A percentile compares a stretch with the other conserved stretches of the same genome.
Evolutionary conservation across 2,797 vertebrate species (phyloP).

Genomic region (Atherinosoma microstoma): DNA sequence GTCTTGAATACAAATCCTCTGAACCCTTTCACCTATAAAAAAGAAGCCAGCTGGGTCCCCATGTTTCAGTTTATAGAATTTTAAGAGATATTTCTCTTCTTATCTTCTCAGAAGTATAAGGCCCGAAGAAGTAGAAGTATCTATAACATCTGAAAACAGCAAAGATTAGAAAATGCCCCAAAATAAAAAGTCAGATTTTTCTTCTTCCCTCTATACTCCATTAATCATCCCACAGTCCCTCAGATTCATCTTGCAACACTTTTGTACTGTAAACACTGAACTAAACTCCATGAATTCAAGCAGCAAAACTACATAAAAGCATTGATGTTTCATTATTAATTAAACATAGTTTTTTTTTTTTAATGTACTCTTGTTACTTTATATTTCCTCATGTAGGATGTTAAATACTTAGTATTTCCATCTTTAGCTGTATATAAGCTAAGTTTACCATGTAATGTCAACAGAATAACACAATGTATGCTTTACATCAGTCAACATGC

Average conservation of each 20-base stretch:
- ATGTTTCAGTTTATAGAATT: slow-evolving; percentile 2
- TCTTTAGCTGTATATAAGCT: not conserved
- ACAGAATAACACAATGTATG: no score
- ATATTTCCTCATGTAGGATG: not conserved
- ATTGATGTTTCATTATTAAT: not conserved
- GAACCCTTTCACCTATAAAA: not conserved
- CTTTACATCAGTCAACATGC: slow-evolving; percentile 9
- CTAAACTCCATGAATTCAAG: slow-evolving; percentile 5
- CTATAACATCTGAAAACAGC: not conserved
- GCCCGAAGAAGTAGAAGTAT: not conserved
- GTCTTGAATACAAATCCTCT: not conserved
- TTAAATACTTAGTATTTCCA: not conserved
- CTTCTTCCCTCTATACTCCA: not conserved
- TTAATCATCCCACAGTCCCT: slow-evolving; percentile 16
- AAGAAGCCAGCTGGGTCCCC: not conserved
- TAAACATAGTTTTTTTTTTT: not conserved
- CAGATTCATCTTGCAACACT: slow-evolving; percentile 9
- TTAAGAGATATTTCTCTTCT: not conserved
- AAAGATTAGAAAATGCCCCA: slow-evolving; percentile 6
- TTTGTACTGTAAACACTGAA: slow-evolving; percentile 6
- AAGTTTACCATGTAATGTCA: not conserved
- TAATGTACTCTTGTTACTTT: not conserved
- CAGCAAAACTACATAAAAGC: not conserved
- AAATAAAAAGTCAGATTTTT: slow-evolving; percentile 12
- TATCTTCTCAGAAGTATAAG: slow-evolving; percentile 6